Evolutionary conservation across 1,140 invertebrate species (phyloP).

Genomic region (Cydia splendana): DNA sequence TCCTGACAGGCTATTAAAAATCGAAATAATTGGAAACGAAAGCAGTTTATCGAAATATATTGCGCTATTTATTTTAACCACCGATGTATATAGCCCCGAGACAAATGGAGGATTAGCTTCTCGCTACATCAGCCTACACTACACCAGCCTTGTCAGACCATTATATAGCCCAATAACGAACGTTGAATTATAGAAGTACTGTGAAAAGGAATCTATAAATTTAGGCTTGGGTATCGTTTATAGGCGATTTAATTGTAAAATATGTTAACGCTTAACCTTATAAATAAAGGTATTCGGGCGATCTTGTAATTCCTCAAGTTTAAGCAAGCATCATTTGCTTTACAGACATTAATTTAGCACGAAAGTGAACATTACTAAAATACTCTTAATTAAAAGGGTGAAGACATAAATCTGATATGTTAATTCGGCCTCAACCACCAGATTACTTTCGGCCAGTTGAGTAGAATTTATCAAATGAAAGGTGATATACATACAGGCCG

Average conservation of each 20-base stretch:
- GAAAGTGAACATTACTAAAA: neutral
- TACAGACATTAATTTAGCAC: neutral
- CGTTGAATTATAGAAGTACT: constrained; percentile 25
- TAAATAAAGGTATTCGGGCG: neutral
- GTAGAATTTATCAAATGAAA: constrained; percentile 34
- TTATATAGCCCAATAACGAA: constrained; percentile 30
- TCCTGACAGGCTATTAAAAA: constrained; percentile 48
- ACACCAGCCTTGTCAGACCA: neutral
- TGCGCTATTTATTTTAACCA: constrained; percentile 48
- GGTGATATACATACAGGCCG: constrained; percentile 31
- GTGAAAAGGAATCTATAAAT: constrained; percentile 11
- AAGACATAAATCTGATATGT: constrained; percentile 17
- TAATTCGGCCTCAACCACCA: constrained; percentile 19
- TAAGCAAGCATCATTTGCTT: neutral
- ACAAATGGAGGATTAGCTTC: constrained; percentile 26
- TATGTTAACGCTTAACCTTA: neutral
- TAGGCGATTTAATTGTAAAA: neutral
- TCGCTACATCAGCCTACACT: constrained; percentile 10
- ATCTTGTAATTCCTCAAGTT: neutral
- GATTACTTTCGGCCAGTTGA: constrained; percentile 16
- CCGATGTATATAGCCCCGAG: constrained; percentile 33
- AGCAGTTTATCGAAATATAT: constrained; percentile 41
- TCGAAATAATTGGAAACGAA: constrained; percentile 48
- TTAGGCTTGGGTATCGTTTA: neutral
- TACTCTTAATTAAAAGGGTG: neutral